Base-by-base conservation (phyloP, 2,797 vertebrate species). In the Brachyrhaphis roseni region DNA sequence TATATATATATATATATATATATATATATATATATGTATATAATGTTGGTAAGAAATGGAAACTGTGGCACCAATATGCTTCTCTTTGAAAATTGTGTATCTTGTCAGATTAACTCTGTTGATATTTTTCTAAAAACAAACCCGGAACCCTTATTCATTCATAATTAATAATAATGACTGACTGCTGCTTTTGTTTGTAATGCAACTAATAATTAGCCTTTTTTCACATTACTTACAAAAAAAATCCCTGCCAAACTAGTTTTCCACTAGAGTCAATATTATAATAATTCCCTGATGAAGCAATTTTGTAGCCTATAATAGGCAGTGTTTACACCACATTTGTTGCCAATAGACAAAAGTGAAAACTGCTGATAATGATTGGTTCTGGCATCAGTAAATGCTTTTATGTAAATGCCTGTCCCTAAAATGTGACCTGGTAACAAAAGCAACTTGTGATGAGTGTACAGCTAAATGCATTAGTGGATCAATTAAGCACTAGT, bases 401-500 rank as follows among this genome's bases (percentile, higher is more conserved):
- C 95, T 97, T 98, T 98, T 97, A 99, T 99, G 97, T 97, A 98
- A 98, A 98, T 98, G 88, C 75, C 77, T 93, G 95, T 91, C 95
- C 95, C 96, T 88, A 96, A 97, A 98, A 97, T 97, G 97, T 97
- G 97, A 98, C 97, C 97, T 97, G 96, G 96, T 98, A 98, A 98
- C 97, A 98, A 99, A 97, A 96, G 95, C 95, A 96, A 96, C 96
- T 97, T 96, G 96, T 95, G 95, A 95, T 97, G 95, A 97, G 96
- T 97, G 96, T 96, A 96, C 96, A 95, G 97, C 97, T 93, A 93
- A 94, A 97, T 97, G 96, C 98, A 98, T 98, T 98, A 98, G 97
- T 95, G 95, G 96, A 98, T 98, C 97, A 98, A 99, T 99, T 98
- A 99, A 98, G 97, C 93, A 97, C 96, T 97, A 97, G 93, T 96